phyloP scores from a whole-genome alignment of 1,140 invertebrate genomes.

The Tribolium madens region DNA sequence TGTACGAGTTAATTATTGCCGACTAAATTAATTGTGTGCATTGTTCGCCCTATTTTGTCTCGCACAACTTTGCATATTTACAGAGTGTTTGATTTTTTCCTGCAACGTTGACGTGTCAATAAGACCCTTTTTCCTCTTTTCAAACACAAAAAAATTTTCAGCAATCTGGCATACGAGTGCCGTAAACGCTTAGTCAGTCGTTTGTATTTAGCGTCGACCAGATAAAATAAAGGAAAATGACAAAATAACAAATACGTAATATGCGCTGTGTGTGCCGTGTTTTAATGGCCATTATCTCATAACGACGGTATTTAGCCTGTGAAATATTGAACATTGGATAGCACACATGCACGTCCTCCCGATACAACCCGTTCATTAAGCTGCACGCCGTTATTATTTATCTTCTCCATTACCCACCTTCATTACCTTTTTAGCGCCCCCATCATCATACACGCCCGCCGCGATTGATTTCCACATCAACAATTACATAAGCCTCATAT shows the following conservation, averaged over 20 bases:
- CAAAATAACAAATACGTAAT: conserved; percentile 58
- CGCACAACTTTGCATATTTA: conserved; percentile 3
- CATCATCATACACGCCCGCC: conserved; percentile 25
- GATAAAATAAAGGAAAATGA: conserved; percentile 51
- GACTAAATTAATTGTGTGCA: conserved; percentile 45
- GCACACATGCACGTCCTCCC: conserved; percentile 54
- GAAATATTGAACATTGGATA: conserved; percentile 58
- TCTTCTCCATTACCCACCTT: conserved; percentile 45
- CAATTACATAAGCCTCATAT: not conserved
- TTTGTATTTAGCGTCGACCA: conserved; percentile 25
- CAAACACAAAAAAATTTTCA: conserved; percentile 5
- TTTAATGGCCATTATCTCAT: conserved; percentile 60
- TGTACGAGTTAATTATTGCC: conserved; percentile 42
- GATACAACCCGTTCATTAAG: conserved; percentile 51
- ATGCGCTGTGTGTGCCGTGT: conserved; percentile 54
- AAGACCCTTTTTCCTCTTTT: conserved; percentile 24
- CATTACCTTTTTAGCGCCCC: conserved; percentile 42
- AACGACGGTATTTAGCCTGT: conserved; percentile 57
- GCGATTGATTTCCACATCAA: conserved; percentile 19
- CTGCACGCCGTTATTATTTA: conserved; percentile 52
- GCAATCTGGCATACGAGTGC: conserved; percentile 23
- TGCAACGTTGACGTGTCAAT: conserved; percentile 33
- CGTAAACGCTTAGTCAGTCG: conserved; percentile 43
- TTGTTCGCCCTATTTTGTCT: conserved; percentile 30
- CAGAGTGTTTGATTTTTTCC: conserved; percentile 5